Conservation (phyloP, 2,113 vertebrate species). For the Ameiurus melas region DNA sequence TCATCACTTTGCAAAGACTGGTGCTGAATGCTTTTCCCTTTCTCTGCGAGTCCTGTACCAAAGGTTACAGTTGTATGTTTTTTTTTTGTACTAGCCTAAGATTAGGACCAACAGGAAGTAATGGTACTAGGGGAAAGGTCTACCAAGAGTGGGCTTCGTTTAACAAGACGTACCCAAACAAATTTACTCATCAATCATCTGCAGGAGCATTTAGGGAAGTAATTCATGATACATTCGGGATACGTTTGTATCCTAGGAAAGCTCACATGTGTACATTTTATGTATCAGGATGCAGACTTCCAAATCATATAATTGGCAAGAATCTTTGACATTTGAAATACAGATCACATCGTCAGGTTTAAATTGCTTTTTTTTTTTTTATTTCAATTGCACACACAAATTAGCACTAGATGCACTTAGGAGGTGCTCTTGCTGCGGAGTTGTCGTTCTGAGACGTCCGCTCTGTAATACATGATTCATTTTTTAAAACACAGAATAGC, state of each 20-base stretch:
- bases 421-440: too few species aligned
- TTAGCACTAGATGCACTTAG: too few species aligned
- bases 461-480: not conserved
- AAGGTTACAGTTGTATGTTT: not conserved
- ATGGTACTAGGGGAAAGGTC: not conserved
- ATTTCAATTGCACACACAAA: too few species aligned
- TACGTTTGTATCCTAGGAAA: not conserved
- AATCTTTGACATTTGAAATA: not conserved
- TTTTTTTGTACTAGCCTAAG: not conserved
- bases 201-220: not conserved
- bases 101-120: not conserved
- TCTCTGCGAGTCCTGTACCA: not conserved
- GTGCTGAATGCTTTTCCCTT: not conserved
- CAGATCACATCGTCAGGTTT: not conserved
- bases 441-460: not conserved
- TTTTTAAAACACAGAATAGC: not conserved
- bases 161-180: not conserved
- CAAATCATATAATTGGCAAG: not conserved
- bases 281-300: not conserved
- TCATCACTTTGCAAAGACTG: not conserved
- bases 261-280: not conserved
- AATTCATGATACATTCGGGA: not conserved
- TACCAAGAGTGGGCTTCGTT: not conserved
- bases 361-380: not conserved
- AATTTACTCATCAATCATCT: not conserved